Conservation (phyloP, 2,888 invertebrate species). For the Acheta domesticus region DNA sequence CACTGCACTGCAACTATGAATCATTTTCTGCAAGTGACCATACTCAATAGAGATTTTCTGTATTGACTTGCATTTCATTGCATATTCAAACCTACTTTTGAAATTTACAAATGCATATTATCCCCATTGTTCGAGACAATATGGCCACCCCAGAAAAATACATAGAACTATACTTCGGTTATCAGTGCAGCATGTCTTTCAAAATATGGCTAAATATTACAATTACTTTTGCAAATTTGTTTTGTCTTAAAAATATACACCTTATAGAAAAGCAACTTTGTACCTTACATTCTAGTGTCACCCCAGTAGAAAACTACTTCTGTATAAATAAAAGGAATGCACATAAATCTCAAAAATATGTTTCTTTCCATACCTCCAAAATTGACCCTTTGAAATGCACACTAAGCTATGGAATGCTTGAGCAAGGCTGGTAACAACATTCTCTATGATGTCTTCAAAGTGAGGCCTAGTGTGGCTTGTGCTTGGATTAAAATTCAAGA, state of each 20-base stretch:
- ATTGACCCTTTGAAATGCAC: neutral
- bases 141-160: neutral
- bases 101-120: neutral
- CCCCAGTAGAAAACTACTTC: slow-evolving; percentile 1
- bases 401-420: neutral
- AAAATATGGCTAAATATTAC: neutral
- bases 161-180: neutral
- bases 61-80: too few relatives aligned
- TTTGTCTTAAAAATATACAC: slow-evolving; percentile 9
- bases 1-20: neutral
- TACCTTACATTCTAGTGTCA: neutral
- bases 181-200: neutral
- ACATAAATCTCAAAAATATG: slow-evolving; percentile 2
- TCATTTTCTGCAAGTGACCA: neutral
- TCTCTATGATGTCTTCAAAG: neutral
- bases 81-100: too few relatives aligned
- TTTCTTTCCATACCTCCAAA: neutral
- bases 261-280: slow-evolving; percentile 18
- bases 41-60: neutral
- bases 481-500: neutral
- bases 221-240: neutral
- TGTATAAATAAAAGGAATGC: slow-evolving; percentile 18
- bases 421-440: neutral
- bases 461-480: neutral
- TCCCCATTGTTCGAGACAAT: neutral